Evolutionary conservation across 1,140 invertebrate genomes (phyloP), one percentile per base, ranked within the genome.

Genomic region (Cydia fagiglandana): DNA sequence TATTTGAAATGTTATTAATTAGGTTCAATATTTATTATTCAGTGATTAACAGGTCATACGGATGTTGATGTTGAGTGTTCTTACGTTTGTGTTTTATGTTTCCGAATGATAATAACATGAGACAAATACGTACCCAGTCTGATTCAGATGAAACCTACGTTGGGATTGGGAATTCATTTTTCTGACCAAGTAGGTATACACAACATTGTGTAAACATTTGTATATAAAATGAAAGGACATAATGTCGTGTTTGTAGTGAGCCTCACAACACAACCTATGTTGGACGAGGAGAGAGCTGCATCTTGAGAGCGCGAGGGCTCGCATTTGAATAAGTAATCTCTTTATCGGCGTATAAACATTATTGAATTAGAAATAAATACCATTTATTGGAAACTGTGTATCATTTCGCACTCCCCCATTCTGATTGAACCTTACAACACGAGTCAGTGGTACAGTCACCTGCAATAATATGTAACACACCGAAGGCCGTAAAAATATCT

Each of bases 281-380:
- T 12, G 56, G 20, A n/a, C 4, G 53, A 2, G n/a, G 50, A 2
- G 56, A 17, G n/a, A 56, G 53, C 53, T 56, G 12, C 15, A 56
- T 17, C 53, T n/a, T n/a, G 64, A 13, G 64, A 68, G 66, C 73
- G 17, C n/a, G 73, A 45, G n/a, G 45, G 10, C 38, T 50, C 74
- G 76, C 53, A 77, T 82, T 84, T 81, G 80, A 78, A 82, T 85
- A 24, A 24, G 24, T 24, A 86, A 87, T 86, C 86, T 86, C 86
- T 79, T 73, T 64, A 61, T 24, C 56, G 73, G 13, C 17, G 45
- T 73, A 83, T 83, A 82, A 88, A 81, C 86, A 86, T 79, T 86
- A 85, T 81, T 81, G 20, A 75, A 83, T 82, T 88, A 88, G 83
- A 84, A 88, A 87, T 88, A 88, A 88, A 90, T 76, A 70, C 82